Percentiles rank a stretch among this genome's conserved stretches.
phyloP scores from a whole-genome alignment of 1,140 invertebrate species.

The Holotrichia oblita region DNA sequence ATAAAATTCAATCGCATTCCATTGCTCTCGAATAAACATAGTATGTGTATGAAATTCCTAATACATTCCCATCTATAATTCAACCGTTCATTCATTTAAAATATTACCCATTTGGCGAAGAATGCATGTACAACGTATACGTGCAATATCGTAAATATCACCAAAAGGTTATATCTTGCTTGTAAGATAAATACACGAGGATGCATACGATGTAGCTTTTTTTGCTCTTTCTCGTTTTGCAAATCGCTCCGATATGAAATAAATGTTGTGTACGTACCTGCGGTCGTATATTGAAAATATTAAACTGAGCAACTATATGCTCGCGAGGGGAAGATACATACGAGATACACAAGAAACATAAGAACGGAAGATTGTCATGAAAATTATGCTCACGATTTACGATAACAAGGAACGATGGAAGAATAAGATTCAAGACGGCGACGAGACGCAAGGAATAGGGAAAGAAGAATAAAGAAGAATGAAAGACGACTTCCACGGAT shows the following conservation, averaged over 20 bases:
- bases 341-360: background rate
- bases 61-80: background rate
- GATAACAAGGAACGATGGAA: constrained; percentile 19
- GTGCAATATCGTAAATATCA: constrained; percentile 31
- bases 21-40: no score
- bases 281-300: background rate
- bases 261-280: background rate
- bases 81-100: background rate
- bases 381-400: constrained; percentile 35
- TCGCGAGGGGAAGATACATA: background rate
- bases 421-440: background rate
- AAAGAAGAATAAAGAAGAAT: constrained; percentile 16
- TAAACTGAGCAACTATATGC: background rate
- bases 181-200: background rate
- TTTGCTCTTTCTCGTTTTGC: constrained; percentile 23
- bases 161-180: background rate
- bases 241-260: constrained; percentile 21
- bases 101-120: background rate
- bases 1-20: no score
- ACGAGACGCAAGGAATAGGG: background rate
- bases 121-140: background rate
- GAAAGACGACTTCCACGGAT: constrained; percentile 32
- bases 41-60: no score
- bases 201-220: background rate
- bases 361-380: constrained; percentile 13